phyloP scores from a whole-genome alignment of 2,888 invertebrate species.

The Nymphalis urticae region DNA sequence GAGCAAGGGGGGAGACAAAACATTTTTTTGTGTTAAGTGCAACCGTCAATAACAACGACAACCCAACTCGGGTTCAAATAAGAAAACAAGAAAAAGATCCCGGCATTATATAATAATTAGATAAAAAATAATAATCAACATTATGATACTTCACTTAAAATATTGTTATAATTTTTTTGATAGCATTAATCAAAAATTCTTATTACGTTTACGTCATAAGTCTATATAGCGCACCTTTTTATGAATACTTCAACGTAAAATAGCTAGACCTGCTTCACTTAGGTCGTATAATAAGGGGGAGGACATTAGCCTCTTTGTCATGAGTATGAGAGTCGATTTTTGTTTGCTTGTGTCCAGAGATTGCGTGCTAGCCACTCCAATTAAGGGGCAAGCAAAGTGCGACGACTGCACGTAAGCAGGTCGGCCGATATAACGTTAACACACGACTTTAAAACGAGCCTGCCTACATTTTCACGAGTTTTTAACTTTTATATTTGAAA shows the following conservation, averaged over 20 bases:
- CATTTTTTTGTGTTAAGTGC: too few species aligned
- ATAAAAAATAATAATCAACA: neutral
- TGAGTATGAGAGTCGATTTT: conserved; percentile 56
- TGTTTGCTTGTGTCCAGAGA: conserved; percentile 56
- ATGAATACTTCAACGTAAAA: conserved; percentile 66
- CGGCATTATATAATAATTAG: neutral
- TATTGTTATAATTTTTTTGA: neutral
- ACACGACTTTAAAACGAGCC: conserved; percentile 68
- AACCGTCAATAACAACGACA: too few species aligned
- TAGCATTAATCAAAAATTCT: conserved; percentile 6
- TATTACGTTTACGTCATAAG: conserved; percentile 38
- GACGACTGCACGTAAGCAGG: conserved; percentile 73
- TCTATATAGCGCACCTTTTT: conserved; percentile 56
- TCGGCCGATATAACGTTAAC: conserved; percentile 71
- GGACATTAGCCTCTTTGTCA: conserved; percentile 54
- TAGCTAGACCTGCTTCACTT: conserved; percentile 62
- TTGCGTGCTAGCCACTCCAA: conserved; percentile 74
- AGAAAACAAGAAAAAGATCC: too few species aligned
- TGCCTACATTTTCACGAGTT: conserved; percentile 46
- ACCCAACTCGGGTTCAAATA: too few species aligned
- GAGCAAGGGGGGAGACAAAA: too few species aligned
- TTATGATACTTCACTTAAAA: neutral
- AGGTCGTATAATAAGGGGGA: conserved; percentile 50
- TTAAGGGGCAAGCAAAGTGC: conserved; percentile 69
- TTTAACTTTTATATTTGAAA: conserved; percentile 28